Base-by-base conservation (phyloP, 1,140 invertebrate genomes). In the Scaptomyza graminum region DNA sequence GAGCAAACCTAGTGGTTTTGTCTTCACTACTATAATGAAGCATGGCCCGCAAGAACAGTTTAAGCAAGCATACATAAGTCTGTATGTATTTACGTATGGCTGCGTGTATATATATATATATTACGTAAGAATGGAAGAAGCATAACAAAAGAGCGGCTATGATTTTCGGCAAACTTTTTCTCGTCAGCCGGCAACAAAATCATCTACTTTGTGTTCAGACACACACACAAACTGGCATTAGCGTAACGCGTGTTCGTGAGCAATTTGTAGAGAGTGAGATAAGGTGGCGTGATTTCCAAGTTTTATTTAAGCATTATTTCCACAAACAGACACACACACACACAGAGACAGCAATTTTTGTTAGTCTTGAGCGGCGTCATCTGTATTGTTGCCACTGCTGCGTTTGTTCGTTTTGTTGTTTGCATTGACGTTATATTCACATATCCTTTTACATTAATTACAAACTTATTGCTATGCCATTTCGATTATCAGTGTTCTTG, bases 221-320 rank as follows among this genome's bases (percentile, higher is more conserved):
- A 66, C 13, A 34, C 70, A 51, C 9, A 51, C 22, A 55, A 54
- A 61, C 57, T 66, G 43, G 50, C 75, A 83, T 61, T 65, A 65
- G 63, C 37, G 49, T 52, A 66, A 87, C 81, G 81, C 81, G 69
- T 84, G 78, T 81, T 65, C 62, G 57, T 64, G 47, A 71, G 62
- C 77, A 76, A 81, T 81, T 78, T 78, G 74, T 87, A 71, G 76
- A 70, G 81, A 71, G 54, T 56, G 76, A 84, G 89, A 90, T 79
- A 82, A 85, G 83, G 88, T 90, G 88, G 88, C 88, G 88, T 90
- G 88, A 90, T 90, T 89, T 89, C 76, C 88, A 90, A 89, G 89
- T 90, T 90, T 90, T 84, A 90, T 76, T 85, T 67, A 90, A 62
- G 79, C 74, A 88, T 76, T 75, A 75, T 78, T 74, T 66, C 51